Percentiles rank a stretch among this genome's conserved stretches.
These are phyloP conservation scores for Hydrotaea cyrtoneurina DNA, from an alignment of 2,888 invertebrate species.

Conservation along the genomic window DNA sequence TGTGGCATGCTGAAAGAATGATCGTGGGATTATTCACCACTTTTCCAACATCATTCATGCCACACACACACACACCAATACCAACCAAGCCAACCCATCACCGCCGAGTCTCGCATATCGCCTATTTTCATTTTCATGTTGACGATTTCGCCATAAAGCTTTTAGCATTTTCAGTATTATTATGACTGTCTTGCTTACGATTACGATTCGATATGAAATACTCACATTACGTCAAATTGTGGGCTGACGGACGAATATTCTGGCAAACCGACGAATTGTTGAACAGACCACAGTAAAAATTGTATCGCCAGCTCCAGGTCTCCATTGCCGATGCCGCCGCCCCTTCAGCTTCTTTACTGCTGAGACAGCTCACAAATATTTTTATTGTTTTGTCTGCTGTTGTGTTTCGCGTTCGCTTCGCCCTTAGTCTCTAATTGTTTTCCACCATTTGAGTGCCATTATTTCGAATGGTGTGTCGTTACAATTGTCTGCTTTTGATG, in stretches of 20 bases:
- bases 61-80: not conserved
- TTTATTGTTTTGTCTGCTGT: conserved; percentile 10
- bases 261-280: not conserved
- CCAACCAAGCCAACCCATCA: no score
- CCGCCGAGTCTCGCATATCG: no score
- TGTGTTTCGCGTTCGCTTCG: not conserved
- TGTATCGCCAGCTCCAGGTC: not conserved
- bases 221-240: not conserved
- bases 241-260: not conserved
- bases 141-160: conserved; percentile 54
- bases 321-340: conserved; percentile 1
- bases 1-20: not conserved
- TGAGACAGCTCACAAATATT: not conserved
- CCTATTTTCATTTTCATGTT: conserved; percentile 22
- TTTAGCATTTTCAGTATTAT: conserved; percentile 39
- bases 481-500: conserved; percentile 56
- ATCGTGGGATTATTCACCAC: conserved; percentile 35
- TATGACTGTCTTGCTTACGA: conserved; percentile 5
- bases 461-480: conserved; percentile 48
- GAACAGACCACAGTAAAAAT: conserved; percentile 21
- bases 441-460: conserved; percentile 54
- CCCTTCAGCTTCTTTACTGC: not conserved
- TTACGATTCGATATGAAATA: conserved; percentile 29
- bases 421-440: conserved; percentile 57
- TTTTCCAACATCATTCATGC: not conserved